Base-by-base conservation (phyloP, 1,140 invertebrate genomes). In the Lasioglossum baleicum region DNA sequence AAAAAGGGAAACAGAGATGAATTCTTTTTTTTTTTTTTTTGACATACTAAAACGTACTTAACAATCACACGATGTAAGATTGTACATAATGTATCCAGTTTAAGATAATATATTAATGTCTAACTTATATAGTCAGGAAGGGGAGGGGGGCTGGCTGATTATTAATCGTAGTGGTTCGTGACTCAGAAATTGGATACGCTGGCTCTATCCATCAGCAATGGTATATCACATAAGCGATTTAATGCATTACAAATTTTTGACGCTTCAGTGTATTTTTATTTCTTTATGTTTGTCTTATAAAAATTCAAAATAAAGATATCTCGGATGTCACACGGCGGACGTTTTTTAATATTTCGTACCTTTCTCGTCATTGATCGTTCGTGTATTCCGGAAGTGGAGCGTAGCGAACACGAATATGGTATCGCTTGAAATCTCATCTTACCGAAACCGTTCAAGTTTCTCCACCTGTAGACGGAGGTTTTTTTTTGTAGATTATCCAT, bases 281-380 rank as follows among this genome's bases (percentile, higher is more conserved):
- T 90, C 84, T 89, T 90, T 89, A 89, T 90, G 88, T 90, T 90
- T 90, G 83, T 90, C 88, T 89, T 85, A 90, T 75, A 81, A 87
- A 83, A 88, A 86, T 85, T 88, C 75, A 74, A 87, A 90, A 90
- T 90, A 90, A 90, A 90, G 83, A 88, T 87, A 87, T 89, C 86
- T 88, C 83, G 81, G 82, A 84, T 86, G 82, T 88, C 76, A 81
- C 48, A 87, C 74, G 64, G 22, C 69, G 82, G 67, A 83, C 82
- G 80, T 80, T 83, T 87, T 48, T 85, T 87, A 35, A 80, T 88
- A 89, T 83, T 90, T 85, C 84, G 79, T 77, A 90, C 84, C 87
- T 81, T 48, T 84, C 82, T 82, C 51, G 74, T 69, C 61, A 42
- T 31, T 48, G 22, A 69, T 61, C 22, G 7, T 65, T 67, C 70